Evolutionary conservation across 2,888 invertebrate genomes (phyloP).

Genomic region (Amiota minor): DNA sequence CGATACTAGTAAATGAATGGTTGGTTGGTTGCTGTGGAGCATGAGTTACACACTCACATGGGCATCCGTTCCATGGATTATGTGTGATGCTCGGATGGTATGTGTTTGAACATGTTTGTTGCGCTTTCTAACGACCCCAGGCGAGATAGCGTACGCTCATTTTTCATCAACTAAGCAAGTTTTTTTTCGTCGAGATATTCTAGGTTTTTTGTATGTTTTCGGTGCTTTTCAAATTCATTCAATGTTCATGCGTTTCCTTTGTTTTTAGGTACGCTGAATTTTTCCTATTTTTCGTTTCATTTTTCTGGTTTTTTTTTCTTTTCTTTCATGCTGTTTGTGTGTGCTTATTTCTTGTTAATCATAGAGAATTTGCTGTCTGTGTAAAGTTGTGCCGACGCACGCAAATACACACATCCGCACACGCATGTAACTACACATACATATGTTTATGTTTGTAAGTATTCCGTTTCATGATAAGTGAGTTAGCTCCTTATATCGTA

Average conservation of each 20-base stretch:
- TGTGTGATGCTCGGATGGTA: conserved; percentile 14
- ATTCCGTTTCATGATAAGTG: too few species aligned
- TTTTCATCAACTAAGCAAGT: conserved; percentile 34
- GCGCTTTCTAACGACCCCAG: conserved; percentile 34
- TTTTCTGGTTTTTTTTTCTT: conserved; percentile 8
- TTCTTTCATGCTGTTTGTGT: not conserved
- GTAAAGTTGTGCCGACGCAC: conserved; percentile 31
- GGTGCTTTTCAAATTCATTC: not conserved
- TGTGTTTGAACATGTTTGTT: conserved; percentile 35
- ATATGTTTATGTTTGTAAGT: conserved; percentile 20
- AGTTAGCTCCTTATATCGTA: too few species aligned
- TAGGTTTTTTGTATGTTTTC: conserved; percentile 5
- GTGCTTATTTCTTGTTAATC: conserved; percentile 11
- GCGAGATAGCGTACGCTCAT: conserved; percentile 35
- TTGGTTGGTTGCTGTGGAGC: conserved; percentile 51
- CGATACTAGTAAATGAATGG: conserved; percentile 45
- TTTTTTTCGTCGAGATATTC: conserved; percentile 19
- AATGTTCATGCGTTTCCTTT: conserved; percentile 12
- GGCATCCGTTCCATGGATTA: not conserved
- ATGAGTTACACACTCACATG: conserved; percentile 39
- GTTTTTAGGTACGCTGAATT: not conserved
- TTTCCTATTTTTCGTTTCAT: conserved; percentile 10
- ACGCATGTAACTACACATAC: conserved; percentile 16
- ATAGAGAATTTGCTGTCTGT: conserved; percentile 28
- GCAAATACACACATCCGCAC: conserved; percentile 30